phyloP scores from a whole-genome alignment of 2,113 vertebrate species.

The Sinosuthora webbiana region DNA sequence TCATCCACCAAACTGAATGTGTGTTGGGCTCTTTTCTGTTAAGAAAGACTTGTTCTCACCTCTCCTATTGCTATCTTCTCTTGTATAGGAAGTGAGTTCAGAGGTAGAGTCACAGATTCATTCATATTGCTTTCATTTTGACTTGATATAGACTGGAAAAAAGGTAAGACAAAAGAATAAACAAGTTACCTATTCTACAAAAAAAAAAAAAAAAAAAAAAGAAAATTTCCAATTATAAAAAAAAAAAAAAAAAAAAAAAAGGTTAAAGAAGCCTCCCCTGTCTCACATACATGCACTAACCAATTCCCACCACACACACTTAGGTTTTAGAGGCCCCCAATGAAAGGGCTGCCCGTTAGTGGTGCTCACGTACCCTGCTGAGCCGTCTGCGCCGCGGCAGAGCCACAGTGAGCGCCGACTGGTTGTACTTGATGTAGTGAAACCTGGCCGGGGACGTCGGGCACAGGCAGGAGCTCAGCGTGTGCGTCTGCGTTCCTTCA shows the following conservation, averaged over 20 bases:
- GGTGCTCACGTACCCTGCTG: neutral
- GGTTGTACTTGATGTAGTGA: slow-evolving; percentile 76
- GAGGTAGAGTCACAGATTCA: slow-evolving; percentile 9
- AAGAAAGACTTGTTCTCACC: slow-evolving; percentile 35
- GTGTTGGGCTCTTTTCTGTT: neutral
- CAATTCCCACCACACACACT: neutral
- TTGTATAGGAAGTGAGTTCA: slow-evolving; percentile 61
- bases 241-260: neutral
- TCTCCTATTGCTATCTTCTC: slow-evolving; percentile 56
- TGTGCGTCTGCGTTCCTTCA: slow-evolving; percentile 59
- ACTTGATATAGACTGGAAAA: slow-evolving; percentile 45
- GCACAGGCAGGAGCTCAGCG: slow-evolving; percentile 9
- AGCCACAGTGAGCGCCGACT: slow-evolving; percentile 6
- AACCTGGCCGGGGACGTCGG: slow-evolving; percentile 55
- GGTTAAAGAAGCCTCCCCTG: neutral
- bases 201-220: neutral
- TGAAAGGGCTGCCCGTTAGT: rapidly evolving
- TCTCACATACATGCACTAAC: neutral
- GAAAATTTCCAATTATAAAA: no score
- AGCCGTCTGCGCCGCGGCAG: slow-evolving; percentile 22
- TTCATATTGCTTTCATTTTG: slow-evolving; percentile 42
- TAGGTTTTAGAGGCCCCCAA: neutral
- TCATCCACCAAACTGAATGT: neutral
- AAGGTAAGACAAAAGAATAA: neutral
- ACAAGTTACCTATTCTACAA: neutral